phyloP scores from a whole-genome alignment of 2,888 invertebrate species.

The Anaspis maculata region DNA sequence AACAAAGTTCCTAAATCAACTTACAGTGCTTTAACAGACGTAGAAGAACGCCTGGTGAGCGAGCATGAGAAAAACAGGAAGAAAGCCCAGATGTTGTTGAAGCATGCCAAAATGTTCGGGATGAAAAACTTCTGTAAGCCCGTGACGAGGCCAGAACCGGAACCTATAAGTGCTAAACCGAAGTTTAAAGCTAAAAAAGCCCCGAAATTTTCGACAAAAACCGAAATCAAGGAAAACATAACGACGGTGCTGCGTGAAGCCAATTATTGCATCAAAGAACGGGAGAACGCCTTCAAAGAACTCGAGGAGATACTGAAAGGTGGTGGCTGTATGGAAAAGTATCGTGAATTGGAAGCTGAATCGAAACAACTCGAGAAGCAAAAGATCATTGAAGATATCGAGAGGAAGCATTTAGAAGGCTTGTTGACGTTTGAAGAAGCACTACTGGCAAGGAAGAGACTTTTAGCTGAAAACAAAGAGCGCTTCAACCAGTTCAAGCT shows the following conservation, averaged over 20 bases:
- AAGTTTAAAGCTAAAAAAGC: conserved; percentile 15
- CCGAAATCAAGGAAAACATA: conserved; percentile 42
- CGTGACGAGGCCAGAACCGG: conserved; percentile 6
- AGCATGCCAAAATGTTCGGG: conserved; percentile 18
- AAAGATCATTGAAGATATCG: conserved; percentile 46
- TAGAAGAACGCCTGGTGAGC: conserved; percentile 19
- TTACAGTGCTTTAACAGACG: conserved; percentile 13
- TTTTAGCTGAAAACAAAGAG: conserved; percentile 44
- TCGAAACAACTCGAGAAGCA: conserved; percentile 44
- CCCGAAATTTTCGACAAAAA: conserved; percentile 13
- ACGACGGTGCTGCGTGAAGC: conserved; percentile 48
- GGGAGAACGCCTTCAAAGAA: conserved; percentile 46
- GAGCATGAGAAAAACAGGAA: conserved; percentile 22
- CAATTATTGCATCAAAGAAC: conserved; percentile 43
- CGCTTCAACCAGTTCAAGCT: conserved; percentile 46
- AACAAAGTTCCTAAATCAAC: conserved; percentile 22
- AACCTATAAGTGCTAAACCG: conserved; percentile 3
- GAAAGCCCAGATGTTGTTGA: conserved; percentile 23
- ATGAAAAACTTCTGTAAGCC: conserved; percentile 6
- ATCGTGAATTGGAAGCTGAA: conserved; percentile 43
- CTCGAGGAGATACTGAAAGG: conserved; percentile 45
- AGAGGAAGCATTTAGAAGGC: conserved; percentile 52
- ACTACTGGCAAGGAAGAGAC: conserved; percentile 47
- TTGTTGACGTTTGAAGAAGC: conserved; percentile 53
- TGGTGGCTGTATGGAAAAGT: conserved; percentile 40